Base-by-base conservation (phyloP, 2,797 vertebrate species). In the Rhinatrema bivittatum region DNA sequence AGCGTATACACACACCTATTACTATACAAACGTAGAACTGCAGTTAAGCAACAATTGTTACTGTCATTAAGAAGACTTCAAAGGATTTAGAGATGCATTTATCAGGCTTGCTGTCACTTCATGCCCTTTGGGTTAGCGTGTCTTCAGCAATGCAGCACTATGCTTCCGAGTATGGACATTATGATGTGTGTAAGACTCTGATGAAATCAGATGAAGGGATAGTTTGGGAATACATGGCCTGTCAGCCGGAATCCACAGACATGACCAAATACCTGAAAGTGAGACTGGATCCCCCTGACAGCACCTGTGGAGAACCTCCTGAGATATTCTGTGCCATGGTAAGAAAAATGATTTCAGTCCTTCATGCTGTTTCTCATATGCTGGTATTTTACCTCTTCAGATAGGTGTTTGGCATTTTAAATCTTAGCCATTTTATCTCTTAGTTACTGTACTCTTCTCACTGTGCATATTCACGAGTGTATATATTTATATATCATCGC, bases 211-310 rank as follows among this genome's bases (percentile, higher is more conserved):
- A 99, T 31, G 92, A 95, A 65, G 93, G 90, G 47, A 84, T 93
- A 41, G 87, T 91, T 56, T 98, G 94, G 96, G 94, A 98, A 89
- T 99, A 98, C 80, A 97, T 94, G 89, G 95, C 96, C 53, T 99
- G 96, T 70, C 94, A 98, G 52, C 96, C 95, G 0, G 94, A 98
- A 79, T 90, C 91, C 17, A 89, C 87, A 20, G 93, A 98, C 68
- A 94, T 99, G 94, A 97, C 92, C 65, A 89, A 91, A 50, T 95
- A 78, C 14, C 82, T 98, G 44, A 96, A 90, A 72, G 91, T 99
- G 42, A 85, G 84, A 20, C 72, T 99, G 66, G 95, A 99, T 56
- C 96, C 96, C 6, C 87, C 96, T 24, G 87, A 97, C 74, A 92
- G 97, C 79, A 99, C 96, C 4, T 99, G 95, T 52, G 96, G 96